A percentile compares a stretch with the other conserved stretches of the same genome.
Evolutionary conservation across 2,113 vertebrate genomes (phyloP).

Genomic region (Gymnogyps californianus): DNA sequence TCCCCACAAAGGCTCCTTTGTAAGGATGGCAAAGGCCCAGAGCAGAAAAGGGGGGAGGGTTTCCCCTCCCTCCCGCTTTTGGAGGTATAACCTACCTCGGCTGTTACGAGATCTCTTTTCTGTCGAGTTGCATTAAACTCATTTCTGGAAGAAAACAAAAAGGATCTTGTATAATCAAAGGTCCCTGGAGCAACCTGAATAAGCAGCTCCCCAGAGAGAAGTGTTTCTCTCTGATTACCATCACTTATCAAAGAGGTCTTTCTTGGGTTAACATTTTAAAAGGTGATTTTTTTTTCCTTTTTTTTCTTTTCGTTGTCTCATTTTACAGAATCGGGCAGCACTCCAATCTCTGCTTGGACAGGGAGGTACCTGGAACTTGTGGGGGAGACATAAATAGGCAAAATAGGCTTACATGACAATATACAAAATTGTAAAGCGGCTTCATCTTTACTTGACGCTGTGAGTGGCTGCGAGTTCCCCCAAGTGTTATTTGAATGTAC

Average conservation of each 20-base stretch:
- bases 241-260: constrained; percentile 80
- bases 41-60: constrained; percentile 61
- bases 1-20: constrained; percentile 75
- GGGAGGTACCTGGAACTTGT: constrained; percentile 27
- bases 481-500: background rate
- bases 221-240: constrained; percentile 76
- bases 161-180: constrained; percentile 83
- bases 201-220: constrained; percentile 71
- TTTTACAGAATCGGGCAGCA: constrained; percentile 62
- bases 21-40: constrained; percentile 64
- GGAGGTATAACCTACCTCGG: constrained; percentile 92
- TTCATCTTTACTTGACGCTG: background rate
- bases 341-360: constrained; percentile 48
- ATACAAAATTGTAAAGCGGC: background rate
- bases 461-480: background rate
- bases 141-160: constrained; percentile 86
- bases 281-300: background rate
- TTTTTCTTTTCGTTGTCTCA: background rate
- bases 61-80: constrained; percentile 68
- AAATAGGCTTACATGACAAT: constrained; percentile 14
- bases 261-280: constrained; percentile 75
- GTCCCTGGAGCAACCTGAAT: constrained; percentile 73
- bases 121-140: constrained; percentile 92
- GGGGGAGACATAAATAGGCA: background rate
- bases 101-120: constrained; percentile 97